Evolutionary conservation across 2,888 invertebrate species (phyloP).

Genomic region (Eupithecia inturbata): DNA sequence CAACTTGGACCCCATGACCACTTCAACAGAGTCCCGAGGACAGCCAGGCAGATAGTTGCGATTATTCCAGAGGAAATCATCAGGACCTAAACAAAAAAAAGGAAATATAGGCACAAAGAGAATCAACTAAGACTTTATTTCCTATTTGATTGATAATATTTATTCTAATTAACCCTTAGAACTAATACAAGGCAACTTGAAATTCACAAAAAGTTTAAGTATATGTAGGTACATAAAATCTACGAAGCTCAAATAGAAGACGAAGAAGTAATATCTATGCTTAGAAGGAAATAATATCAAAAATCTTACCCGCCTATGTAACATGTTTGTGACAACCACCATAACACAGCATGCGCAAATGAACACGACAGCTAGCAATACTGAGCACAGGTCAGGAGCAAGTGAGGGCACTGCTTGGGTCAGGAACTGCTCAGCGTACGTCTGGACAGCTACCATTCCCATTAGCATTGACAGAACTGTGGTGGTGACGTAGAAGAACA

Average conservation of each 20-base stretch:
- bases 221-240: neutral
- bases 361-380: constrained; percentile 81
- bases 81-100: constrained; percentile 48
- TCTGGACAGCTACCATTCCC: constrained; percentile 58
- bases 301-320: constrained; percentile 75
- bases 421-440: constrained; percentile 75
- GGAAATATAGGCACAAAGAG: neutral
- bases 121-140: neutral
- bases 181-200: neutral
- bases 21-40: constrained; percentile 51
- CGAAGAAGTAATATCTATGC: neutral
- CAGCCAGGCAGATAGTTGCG: constrained; percentile 46
- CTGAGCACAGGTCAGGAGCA: constrained; percentile 75
- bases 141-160: neutral
- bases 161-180: neutral
- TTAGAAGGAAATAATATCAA: neutral
- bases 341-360: constrained; percentile 67
- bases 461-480: constrained; percentile 49
- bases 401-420: constrained; percentile 69
- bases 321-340: constrained; percentile 72
- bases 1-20: constrained; percentile 58
- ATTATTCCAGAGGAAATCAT: constrained; percentile 50
- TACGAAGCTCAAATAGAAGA: neutral
- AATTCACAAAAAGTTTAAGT: neutral
- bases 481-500: constrained; percentile 39